Evolutionary conservation across 2,888 invertebrate species (phyloP).

Genomic region (Eupithecia subfuscata): DNA sequence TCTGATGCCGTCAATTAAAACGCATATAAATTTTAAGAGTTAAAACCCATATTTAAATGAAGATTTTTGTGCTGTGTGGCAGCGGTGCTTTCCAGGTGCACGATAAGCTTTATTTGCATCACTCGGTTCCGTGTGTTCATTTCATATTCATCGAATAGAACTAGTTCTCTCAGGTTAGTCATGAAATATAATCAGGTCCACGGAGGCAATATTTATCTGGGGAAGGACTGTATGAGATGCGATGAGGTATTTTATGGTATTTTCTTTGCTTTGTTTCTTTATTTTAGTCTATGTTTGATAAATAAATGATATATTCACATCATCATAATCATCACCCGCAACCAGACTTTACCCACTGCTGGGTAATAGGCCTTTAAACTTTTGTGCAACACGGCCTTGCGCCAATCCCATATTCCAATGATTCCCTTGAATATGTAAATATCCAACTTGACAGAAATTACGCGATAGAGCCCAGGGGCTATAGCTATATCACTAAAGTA

Average conservation of each 20-base stretch:
- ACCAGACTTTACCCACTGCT: too few species aligned
- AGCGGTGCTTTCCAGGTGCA: too few species aligned
- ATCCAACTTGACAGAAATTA: not conserved
- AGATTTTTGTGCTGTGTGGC: too few species aligned
- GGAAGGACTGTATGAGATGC: not conserved
- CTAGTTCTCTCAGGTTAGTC: not conserved
- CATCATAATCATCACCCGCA: too few species aligned
- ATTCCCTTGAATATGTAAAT: not conserved
- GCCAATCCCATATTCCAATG: not conserved
- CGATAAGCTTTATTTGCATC: not conserved
- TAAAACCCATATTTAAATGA: too few species aligned
- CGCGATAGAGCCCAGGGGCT: slow-evolving; percentile 12
- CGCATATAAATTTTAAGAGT: too few species aligned
- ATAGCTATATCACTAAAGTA: slow-evolving; percentile 35
- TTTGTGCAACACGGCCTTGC: too few species aligned
- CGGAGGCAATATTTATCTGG: not conserved
- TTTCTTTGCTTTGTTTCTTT: not conserved
- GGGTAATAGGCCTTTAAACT: too few species aligned
- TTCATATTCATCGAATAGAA: not conserved
- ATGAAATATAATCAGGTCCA: not conserved
- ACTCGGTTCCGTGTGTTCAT: not conserved
- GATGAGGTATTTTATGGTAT: not conserved
- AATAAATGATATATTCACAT: not conserved
- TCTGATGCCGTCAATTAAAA: too few species aligned
- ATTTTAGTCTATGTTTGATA: not conserved